phyloP scores from a whole-genome alignment of 2,888 invertebrate genomes.

The Agrilus cyanescens region DNA sequence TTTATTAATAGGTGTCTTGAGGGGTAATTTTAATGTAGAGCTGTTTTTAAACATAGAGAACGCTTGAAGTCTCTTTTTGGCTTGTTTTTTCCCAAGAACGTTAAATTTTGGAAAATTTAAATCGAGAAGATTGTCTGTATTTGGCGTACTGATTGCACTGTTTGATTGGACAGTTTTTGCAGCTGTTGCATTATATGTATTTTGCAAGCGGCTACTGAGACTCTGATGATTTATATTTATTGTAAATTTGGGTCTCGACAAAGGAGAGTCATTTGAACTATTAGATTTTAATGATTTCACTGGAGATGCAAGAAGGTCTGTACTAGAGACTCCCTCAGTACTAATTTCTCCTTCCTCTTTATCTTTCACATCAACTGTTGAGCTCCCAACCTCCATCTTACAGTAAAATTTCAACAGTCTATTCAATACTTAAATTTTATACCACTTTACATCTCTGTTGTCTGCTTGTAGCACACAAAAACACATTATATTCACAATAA shows the following conservation, averaged over 20 bases:
- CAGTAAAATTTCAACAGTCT: too few species aligned
- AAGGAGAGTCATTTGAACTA: not conserved
- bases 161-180: not conserved
- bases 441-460: too few species aligned
- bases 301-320: constrained; percentile 3
- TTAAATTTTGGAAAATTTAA: constrained; percentile 14
- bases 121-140: constrained; percentile 12
- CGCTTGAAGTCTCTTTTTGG: constrained; percentile 30
- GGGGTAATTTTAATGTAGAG: constrained; percentile 8
- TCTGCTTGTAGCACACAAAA: too few species aligned
- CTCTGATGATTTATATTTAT: not conserved
- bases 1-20: constrained; percentile 9
- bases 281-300: constrained; percentile 3
- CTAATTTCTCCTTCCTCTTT: not conserved
- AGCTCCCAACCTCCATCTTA: too few species aligned
- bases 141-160: constrained; percentile 3
- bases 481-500: too few species aligned
- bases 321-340: not conserved
- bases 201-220: too few species aligned
- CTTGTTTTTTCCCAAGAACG: constrained; percentile 22
- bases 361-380: too few species aligned
- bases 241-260: not conserved
- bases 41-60: constrained; percentile 21
- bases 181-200: not conserved
- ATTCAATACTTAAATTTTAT: too few species aligned